phyloP scores from a whole-genome alignment of 2,888 invertebrate genomes.

The Craniophora ligustri region DNA sequence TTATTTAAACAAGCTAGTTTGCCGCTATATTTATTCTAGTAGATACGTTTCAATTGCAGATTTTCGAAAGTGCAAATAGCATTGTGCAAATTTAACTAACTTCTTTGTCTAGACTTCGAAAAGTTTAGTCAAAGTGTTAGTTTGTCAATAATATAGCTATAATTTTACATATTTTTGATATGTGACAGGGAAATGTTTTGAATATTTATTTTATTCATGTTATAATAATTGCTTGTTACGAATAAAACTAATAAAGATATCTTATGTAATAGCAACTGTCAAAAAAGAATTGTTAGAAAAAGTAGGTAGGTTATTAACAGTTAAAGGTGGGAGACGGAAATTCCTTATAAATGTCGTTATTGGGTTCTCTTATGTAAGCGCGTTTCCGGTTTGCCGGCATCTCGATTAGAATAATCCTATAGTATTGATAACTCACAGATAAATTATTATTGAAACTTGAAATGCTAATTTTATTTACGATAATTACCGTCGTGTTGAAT shows the following conservation, averaged over 20 bases:
- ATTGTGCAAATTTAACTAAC: slow-evolving; percentile 73
- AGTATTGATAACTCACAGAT: slow-evolving; percentile 45
- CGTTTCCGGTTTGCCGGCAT: slow-evolving; percentile 57
- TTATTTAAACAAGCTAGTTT: slow-evolving; percentile 67
- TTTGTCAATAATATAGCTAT: slow-evolving; percentile 52
- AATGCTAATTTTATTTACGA: slow-evolving; percentile 49
- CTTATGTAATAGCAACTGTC: slow-evolving; percentile 46
- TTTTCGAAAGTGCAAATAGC: slow-evolving; percentile 84
- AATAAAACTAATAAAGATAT: slow-evolving; percentile 25
- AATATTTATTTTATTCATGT: slow-evolving; percentile 1
- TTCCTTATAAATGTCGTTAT: slow-evolving; percentile 62
- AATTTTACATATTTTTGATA: slow-evolving; percentile 32
- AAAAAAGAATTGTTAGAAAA: slow-evolving; percentile 47
- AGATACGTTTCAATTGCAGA: slow-evolving; percentile 78
- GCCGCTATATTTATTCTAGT: slow-evolving; percentile 74
- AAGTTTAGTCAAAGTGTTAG: slow-evolving; percentile 70
- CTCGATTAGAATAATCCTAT: slow-evolving; percentile 51
- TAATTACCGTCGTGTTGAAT: slow-evolving; percentile 38
- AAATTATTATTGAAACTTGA: slow-evolving; percentile 47
- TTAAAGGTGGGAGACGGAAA: slow-evolving; percentile 64
- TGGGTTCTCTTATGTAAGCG: slow-evolving; percentile 60
- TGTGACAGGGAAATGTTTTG: slow-evolving; percentile 12
- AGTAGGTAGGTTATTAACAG: slow-evolving; percentile 42
- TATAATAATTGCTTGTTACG: slow-evolving; percentile 13
- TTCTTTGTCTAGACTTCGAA: slow-evolving; percentile 72